Conservation (phyloP, 1,140 invertebrate species). For the Papilio xuthus region DNA sequence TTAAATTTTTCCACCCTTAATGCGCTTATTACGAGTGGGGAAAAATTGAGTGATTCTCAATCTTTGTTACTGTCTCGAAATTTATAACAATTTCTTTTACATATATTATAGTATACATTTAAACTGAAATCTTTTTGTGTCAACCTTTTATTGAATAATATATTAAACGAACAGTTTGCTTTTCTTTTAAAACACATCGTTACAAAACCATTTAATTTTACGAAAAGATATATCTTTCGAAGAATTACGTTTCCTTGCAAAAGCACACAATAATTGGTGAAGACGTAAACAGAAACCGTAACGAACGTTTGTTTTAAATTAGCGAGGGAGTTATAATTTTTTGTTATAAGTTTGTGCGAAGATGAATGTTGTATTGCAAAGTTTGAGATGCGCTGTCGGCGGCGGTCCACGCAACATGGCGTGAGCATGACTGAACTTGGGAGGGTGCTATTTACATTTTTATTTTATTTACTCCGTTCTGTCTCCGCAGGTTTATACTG, state of each 20-base stretch:
- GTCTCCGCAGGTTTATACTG: neutral
- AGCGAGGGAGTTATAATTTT: too few relatives aligned
- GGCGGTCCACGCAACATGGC: slow-evolving; percentile 40
- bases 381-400: slow-evolving; percentile 48
- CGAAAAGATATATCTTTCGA: neutral
- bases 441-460: slow-evolving; percentile 67
- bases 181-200: neutral
- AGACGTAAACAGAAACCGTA: neutral
- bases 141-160: too few relatives aligned
- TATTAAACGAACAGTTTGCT: too few relatives aligned
- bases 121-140: too few relatives aligned
- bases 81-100: neutral
- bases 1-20: slow-evolving; percentile 80
- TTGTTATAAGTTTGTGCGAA: neutral
- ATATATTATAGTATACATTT: too few relatives aligned
- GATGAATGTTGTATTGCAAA: slow-evolving; percentile 5
- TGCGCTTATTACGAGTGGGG: slow-evolving; percentile 79
- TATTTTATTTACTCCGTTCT: slow-evolving; percentile 68
- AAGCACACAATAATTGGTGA: neutral
- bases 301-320: neutral
- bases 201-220: neutral
- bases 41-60: slow-evolving; percentile 63
- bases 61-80: slow-evolving; percentile 43
- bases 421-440: slow-evolving; percentile 46
- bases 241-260: neutral